These are phyloP conservation scores for Nomada fabriciana DNA, from an alignment of 2,888 invertebrate genomes.

Conservation along the genomic window DNA sequence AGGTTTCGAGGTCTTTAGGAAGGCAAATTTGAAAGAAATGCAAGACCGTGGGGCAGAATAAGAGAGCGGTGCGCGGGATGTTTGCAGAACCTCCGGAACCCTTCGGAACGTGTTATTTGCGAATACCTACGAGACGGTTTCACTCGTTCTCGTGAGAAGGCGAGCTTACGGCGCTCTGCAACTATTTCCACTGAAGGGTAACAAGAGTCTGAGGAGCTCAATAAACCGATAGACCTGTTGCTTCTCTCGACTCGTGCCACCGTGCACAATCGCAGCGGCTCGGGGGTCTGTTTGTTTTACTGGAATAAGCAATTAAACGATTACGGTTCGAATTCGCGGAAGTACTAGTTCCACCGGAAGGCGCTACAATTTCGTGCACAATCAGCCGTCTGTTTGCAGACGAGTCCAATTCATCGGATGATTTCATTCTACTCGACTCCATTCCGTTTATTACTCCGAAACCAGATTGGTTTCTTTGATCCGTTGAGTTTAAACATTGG, in stretches of 20 bases:
- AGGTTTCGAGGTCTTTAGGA: conserved; percentile 23
- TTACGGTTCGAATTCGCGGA: conserved; percentile 27
- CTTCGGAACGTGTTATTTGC: conserved; percentile 73
- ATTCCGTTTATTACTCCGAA: neutral
- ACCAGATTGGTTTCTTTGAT: neutral
- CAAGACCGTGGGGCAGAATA: conserved; percentile 49
- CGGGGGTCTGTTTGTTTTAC: conserved; percentile 42
- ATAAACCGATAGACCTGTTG: conserved; percentile 56
- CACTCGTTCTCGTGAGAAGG: conserved; percentile 70
- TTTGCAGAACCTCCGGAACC: conserved; percentile 70
- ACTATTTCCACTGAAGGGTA: conserved; percentile 67
- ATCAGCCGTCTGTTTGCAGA: conserved; percentile 17
- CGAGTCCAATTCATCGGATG: neutral
- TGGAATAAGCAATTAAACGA: conserved; percentile 36
- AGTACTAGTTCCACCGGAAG: conserved; percentile 50
- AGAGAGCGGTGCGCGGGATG: conserved; percentile 70
- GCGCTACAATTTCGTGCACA: conserved; percentile 4
- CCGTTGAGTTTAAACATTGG: neutral
- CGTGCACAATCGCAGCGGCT: conserved; percentile 21
- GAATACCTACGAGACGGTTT: conserved; percentile 70
- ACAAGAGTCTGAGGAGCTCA: conserved; percentile 55
- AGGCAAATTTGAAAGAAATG: conserved; percentile 61
- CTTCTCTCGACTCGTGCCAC: conserved; percentile 23
- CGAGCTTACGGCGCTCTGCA: conserved; percentile 60
- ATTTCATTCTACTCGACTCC: conserved; percentile 6